Conservation (phyloP, 2,888 invertebrate genomes). For the Pardosa pseudoannulata region DNA sequence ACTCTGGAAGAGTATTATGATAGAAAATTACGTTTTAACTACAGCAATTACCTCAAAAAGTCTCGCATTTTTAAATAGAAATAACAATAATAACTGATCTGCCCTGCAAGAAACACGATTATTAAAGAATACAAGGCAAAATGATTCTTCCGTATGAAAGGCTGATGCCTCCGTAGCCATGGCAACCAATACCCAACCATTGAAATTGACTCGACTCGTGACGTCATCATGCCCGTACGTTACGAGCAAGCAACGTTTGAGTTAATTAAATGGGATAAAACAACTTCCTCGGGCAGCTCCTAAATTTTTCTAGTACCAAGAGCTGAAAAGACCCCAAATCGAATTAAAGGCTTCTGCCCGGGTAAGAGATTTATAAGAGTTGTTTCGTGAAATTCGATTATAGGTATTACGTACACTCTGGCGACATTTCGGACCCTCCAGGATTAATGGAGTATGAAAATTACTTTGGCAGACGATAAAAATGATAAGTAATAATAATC, state of each 20-base stretch:
- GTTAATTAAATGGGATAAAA: slow-evolving; percentile 10
- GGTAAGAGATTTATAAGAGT: neutral
- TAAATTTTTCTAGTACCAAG: neutral
- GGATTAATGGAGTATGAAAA: neutral
- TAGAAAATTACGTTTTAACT: no score
- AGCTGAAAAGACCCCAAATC: neutral
- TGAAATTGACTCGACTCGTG: slow-evolving; percentile 3
- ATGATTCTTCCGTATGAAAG: no score
- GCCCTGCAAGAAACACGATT: no score
- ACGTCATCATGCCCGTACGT: neutral
- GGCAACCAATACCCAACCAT: neutral
- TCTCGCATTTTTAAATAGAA: no score
- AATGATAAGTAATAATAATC: neutral
- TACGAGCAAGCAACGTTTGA: neutral
- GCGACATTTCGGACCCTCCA: neutral
- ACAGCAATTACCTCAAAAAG: no score
- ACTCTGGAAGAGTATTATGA: no score
- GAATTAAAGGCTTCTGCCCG: neutral
- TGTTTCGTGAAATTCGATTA: neutral
- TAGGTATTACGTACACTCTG: neutral
- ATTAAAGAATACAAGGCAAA: no score
- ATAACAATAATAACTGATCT: no score
- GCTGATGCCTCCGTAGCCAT: neutral
- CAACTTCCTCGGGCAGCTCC: neutral
- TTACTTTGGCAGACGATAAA: neutral